These are phyloP conservation scores for Agrotis puta DNA, from an alignment of 2,888 invertebrate genomes.

Conservation along the genomic window DNA sequence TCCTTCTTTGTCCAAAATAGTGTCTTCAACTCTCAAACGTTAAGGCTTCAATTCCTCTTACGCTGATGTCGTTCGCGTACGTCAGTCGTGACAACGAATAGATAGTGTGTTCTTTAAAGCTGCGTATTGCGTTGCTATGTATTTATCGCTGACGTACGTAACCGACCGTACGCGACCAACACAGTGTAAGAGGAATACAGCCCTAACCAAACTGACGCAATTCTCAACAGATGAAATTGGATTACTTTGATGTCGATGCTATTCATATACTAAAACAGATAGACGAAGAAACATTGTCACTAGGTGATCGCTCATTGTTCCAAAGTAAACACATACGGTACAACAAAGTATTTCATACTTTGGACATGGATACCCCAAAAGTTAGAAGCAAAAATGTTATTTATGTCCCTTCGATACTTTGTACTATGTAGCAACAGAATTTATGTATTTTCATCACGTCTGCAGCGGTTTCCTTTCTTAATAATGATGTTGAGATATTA, in stretches of 20 bases:
- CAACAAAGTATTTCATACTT: slow-evolving; percentile 3
- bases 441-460: slow-evolving; percentile 40
- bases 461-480: neutral
- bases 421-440: neutral
- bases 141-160: too few species aligned
- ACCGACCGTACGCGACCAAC: too few species aligned
- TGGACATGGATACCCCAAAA: slow-evolving; percentile 14
- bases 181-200: too few species aligned
- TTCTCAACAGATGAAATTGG: neutral
- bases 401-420: slow-evolving; percentile 15
- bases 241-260: neutral
- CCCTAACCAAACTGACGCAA: neutral
- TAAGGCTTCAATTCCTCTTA: too few species aligned
- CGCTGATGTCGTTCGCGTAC: too few species aligned
- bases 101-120: too few species aligned
- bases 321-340: neutral
- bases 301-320: slow-evolving; percentile 18
- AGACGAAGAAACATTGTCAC: slow-evolving; percentile 6
- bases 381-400: slow-evolving; percentile 23
- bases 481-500: neutral
- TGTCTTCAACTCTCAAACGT: too few species aligned
- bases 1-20: too few species aligned
- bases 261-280: slow-evolving; percentile 1
- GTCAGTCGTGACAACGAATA: too few species aligned
- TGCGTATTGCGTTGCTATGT: too few species aligned